These are phyloP conservation scores for Ophion ellenae DNA, from an alignment of 2,888 invertebrate species.

Conservation along the genomic window DNA sequence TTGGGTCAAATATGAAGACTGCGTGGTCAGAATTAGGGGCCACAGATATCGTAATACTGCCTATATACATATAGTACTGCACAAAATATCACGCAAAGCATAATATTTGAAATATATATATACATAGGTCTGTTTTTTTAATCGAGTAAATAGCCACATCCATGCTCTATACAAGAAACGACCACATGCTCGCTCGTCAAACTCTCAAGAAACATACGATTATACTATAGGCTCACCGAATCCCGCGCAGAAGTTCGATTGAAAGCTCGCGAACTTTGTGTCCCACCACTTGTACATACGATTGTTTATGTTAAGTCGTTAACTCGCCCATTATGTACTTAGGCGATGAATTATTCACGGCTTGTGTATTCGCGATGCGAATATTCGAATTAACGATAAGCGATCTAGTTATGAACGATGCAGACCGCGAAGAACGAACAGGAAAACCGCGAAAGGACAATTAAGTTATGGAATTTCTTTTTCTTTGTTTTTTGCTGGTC, in stretches of 20 bases:
- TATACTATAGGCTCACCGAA: conserved; percentile 46
- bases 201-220: conserved; percentile 13
- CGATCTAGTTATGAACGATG: neutral
- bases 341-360: neutral
- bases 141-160: neutral
- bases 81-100: too few relatives aligned
- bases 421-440: neutral
- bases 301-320: conserved; percentile 26
- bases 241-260: neutral
- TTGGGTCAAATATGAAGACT: too few relatives aligned
- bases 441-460: neutral
- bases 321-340: conserved; percentile 19
- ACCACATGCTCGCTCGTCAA: neutral
- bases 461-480: neutral
- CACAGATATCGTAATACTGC: too few relatives aligned
- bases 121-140: neutral
- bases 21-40: too few relatives aligned
- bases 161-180: neutral
- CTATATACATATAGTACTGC: too few relatives aligned
- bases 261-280: neutral
- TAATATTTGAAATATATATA: too few relatives aligned
- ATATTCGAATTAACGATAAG: neutral
- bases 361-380: neutral
- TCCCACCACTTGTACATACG: neutral
- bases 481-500: neutral